Evolutionary conservation across 2,888 invertebrate genomes (phyloP), one percentile per base, ranked within the genome.

Genomic region (Neoaliturus tenellus): DNA sequence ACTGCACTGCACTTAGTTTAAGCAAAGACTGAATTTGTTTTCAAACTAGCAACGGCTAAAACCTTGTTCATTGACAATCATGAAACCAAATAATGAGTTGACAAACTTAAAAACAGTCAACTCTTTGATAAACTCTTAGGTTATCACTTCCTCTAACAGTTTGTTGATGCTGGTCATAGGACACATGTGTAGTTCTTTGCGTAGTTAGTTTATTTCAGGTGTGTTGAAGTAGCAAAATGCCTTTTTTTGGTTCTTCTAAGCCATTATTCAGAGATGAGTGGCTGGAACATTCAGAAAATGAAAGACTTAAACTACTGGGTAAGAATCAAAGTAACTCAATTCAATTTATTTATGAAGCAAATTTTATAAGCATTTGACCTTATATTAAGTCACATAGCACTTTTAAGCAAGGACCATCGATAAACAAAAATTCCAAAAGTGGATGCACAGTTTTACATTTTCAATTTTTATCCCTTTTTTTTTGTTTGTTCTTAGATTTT

Each of bases 251-350:
- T 28, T 31, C 62, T 28, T 62, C 62, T 3, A 62, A 17, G 31
- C 62, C 62, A 28, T 31, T 62, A 8, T 62, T 62, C 17, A 62
- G 62, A 20, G 62, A 62, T n/a, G 62, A 62, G 28, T 62, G 62
- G 62, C 28, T 62, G 4, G 62, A 62, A 62, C 31, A 62, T 20
- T 62, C 62, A 25, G 31, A 62, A 62, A 62, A 31, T 28, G 62
- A 62, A 14, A 62, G 62, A 20, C 0, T 4, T 12, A 62, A 62
- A 14, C 31, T 62, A n/a, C 62, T 62, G 5, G 62, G 62, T 62
- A 62, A 62, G 62, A 44, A 44, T 44, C 10, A 44, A 44, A 14
- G n/a, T n/a, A 39, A 39, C 5, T 39, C 39, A 39, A 39, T 39
- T 12, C 5, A 5, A 39, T 39, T 39, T 8, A 39, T 39, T 39